A percentile compares a stretch with the other conserved stretches of the same genome.
These are phyloP conservation scores for Agelastica alni DNA, from an alignment of 2,888 invertebrate genomes.

Conservation along the genomic window DNA sequence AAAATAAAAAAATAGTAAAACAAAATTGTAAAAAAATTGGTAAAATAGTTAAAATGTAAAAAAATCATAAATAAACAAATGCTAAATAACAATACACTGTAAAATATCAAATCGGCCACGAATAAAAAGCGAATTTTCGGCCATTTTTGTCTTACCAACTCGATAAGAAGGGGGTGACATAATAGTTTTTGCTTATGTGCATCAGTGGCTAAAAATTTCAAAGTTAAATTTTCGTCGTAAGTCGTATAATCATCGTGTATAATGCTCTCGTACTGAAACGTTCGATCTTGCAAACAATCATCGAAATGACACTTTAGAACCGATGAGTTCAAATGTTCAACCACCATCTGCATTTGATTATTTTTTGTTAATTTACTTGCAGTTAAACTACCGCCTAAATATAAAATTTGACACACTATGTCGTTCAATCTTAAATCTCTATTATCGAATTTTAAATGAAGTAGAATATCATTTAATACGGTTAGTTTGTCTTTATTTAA, in stretches of 20 bases:
- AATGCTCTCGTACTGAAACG: conserved; percentile 36
- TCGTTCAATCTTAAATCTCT: conserved; percentile 28
- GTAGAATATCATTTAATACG: conserved; percentile 28
- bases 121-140: conserved; percentile 32
- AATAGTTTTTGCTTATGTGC: conserved; percentile 32
- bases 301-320: conserved; percentile 37
- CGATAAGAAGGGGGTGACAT: conserved; percentile 35
- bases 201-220: conserved; percentile 30
- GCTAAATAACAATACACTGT: conserved; percentile 30
- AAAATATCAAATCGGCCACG: conserved; percentile 33
- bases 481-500: conserved; percentile 15
- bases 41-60: conserved; percentile 20
- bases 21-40: conserved; percentile 7
- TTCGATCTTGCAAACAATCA: conserved; percentile 34
- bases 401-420: conserved; percentile 37
- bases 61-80: conserved; percentile 36
- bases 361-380: too few species aligned
- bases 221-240: conserved; percentile 36
- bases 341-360: conserved; percentile 20
- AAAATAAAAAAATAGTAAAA: conserved; percentile 28
- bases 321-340: conserved; percentile 31
- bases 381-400: conserved; percentile 38
- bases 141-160: conserved; percentile 38
- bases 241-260: conserved; percentile 27
- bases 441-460: conserved; percentile 32